phyloP scores from a whole-genome alignment of 2,888 invertebrate species.

The Zygogramma bicolorata region DNA sequence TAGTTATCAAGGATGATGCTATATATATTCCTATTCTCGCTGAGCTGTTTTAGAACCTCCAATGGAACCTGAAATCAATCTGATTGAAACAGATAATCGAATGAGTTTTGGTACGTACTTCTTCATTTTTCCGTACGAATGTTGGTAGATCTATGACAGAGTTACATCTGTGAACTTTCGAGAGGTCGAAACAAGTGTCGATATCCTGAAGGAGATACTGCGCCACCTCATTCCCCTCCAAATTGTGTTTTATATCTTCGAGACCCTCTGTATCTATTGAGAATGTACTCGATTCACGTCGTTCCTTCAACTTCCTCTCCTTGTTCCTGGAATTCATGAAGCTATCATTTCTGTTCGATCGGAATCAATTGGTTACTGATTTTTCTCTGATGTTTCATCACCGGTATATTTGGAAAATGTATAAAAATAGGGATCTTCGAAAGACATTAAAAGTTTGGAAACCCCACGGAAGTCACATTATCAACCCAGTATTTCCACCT shows the following conservation, averaged over 20 bases:
- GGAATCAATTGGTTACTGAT: background rate
- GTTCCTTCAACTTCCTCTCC: slow-evolving; percentile 22
- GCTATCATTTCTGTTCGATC: background rate
- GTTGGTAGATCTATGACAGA: slow-evolving; percentile 83
- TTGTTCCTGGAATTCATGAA: slow-evolving; percentile 13
- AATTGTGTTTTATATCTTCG: slow-evolving; percentile 75
- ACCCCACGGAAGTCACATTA: no score
- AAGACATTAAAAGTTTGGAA: no score
- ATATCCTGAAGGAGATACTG: slow-evolving; percentile 71
- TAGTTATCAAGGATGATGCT: slow-evolving; percentile 80
- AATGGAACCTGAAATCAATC: slow-evolving; percentile 70
- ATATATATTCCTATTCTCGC: slow-evolving; percentile 75
- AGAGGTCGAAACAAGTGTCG: slow-evolving; percentile 28
- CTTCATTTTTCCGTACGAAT: slow-evolving; percentile 77
- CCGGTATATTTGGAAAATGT: no score
- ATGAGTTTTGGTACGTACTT: slow-evolving; percentile 66
- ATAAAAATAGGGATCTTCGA: no score
- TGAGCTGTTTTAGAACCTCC: slow-evolving; percentile 73
- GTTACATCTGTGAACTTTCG: slow-evolving; percentile 69
- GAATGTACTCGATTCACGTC: slow-evolving; percentile 29
- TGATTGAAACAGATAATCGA: background rate
- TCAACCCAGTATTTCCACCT: no score
- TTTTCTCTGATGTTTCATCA: no score
- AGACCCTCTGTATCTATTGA: slow-evolving; percentile 67
- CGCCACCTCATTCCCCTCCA: slow-evolving; percentile 78